Evolutionary conservation across 2,888 invertebrate genomes (phyloP).

Genomic region (Platycheirus albimanus): DNA sequence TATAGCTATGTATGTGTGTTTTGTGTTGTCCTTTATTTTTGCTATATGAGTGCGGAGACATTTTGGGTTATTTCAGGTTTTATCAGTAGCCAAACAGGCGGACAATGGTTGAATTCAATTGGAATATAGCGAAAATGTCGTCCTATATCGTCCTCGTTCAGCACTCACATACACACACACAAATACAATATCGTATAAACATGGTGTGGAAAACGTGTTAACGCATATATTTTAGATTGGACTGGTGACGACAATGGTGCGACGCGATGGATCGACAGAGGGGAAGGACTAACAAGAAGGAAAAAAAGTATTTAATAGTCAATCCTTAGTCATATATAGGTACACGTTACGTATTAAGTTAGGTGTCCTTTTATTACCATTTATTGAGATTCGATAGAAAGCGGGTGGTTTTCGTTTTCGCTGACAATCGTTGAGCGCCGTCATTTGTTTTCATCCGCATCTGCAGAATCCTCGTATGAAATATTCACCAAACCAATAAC

Average conservation of each 20-base stretch:
- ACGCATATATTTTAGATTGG: constrained; percentile 69
- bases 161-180: constrained; percentile 17
- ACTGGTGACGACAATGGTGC: constrained; percentile 3
- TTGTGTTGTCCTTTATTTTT: constrained; percentile 51
- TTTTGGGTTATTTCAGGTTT: constrained; percentile 57
- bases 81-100: constrained; percentile 73
- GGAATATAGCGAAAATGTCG: constrained; percentile 52
- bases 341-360: too few species aligned
- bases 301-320: constrained; percentile 49
- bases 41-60: constrained; percentile 42
- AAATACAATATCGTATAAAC: constrained; percentile 6
- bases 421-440: neutral
- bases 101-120: constrained; percentile 71
- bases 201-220: constrained; percentile 66
- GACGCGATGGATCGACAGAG: neutral
- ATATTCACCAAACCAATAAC: constrained; percentile 59
- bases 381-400: neutral
- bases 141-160: constrained; percentile 68
- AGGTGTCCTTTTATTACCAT: constrained; percentile 36
- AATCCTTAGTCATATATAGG: constrained; percentile 65
- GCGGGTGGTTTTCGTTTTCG: neutral
- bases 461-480: constrained; percentile 52
- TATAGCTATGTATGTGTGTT: neutral
- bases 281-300: constrained; percentile 2
- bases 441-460: constrained; percentile 37